These are phyloP conservation scores for Dipodomys spectabilis DNA, from an alignment of 2,113 vertebrate species.

Conservation along the genomic window DNA sequence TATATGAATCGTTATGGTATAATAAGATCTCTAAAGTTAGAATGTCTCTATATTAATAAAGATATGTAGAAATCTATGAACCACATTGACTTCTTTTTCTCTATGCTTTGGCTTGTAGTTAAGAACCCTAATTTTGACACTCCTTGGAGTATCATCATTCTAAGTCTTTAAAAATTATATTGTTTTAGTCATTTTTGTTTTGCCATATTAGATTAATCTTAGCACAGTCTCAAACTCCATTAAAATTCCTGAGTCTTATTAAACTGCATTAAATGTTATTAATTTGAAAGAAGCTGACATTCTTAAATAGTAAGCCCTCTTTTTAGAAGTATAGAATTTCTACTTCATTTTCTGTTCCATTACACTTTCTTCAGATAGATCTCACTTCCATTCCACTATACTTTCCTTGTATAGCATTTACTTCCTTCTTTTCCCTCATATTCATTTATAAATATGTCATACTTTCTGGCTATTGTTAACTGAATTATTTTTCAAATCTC, in stretches of 20 bases:
- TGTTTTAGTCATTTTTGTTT: neutral
- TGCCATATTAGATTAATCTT: slow-evolving; percentile 10
- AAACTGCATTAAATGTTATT: neutral
- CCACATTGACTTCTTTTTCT: neutral
- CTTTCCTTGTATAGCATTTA: neutral
- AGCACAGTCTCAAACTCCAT: neutral
- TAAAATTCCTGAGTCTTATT: neutral
- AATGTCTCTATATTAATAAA: neutral
- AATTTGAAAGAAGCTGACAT: neutral
- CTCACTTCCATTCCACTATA: neutral
- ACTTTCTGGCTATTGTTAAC: neutral
- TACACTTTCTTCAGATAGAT: neutral
- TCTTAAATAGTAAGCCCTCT: neutral
- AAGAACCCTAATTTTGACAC: no score
- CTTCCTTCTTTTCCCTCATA: neutral
- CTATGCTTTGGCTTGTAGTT: neutral
- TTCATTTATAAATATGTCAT: neutral
- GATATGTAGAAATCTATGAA: neutral
- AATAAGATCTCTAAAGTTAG: neutral
- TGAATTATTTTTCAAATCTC: neutral
- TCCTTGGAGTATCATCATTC: neutral
- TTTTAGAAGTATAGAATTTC: neutral
- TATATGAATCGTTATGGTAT: neutral
- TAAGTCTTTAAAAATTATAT: neutral
- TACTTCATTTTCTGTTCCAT: neutral